Evolutionary conservation across 2,888 invertebrate species (phyloP), one percentile per base, ranked within the genome.

Genomic region (Malthinus flaveolus): DNA sequence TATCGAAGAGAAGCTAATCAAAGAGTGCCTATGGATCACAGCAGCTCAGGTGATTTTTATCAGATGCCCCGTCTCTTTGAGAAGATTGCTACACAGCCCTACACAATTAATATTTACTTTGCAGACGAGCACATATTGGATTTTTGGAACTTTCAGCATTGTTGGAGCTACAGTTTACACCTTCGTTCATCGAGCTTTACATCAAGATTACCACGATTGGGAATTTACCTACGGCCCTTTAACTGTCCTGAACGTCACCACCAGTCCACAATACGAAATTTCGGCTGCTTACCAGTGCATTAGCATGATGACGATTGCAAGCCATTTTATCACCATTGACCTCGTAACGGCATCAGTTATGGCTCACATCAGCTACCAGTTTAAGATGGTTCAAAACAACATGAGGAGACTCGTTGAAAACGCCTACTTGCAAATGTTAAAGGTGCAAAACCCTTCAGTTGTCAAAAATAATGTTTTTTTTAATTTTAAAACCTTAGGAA

Each of bases 191-290:
- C 9, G 39, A 42, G 13, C 11, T 15, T 15, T 15, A n/a, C 39
- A 42, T 12, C 13, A 32, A 15, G 53, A 58, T 49, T 34, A n/a
- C 12, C 46, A 46, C n/a, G 53, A 59, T 15, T 59, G 59, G 59
- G 46, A 54, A 13, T 50, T 59, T 23, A 32, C 50, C 5, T 59
- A 50, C 32, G 54, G 54, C 0, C 50, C 59, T 1, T 36, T 59
- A n/a, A 50, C 59, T 2, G 7, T 54, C 7, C 9, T 59, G 5
- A 49, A 58, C 34, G 10, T 45, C n/a, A 53, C 58, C 3, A 44
- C 37, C 31, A 53, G 54, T 45, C 59, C 59, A 10, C 54, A 55
- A 31, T 59, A 49, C 32, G 59, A 59, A 37, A 53, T 59, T 7
- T 36, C 49, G 3, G 33, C 35, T 15, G 9, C 42, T 13, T 54